A percentile compares a stretch with the other conserved stretches of the same genome.
Evolutionary conservation across 2,113 vertebrate species (phyloP).

Genomic region (Halichoerus grypus): DNA sequence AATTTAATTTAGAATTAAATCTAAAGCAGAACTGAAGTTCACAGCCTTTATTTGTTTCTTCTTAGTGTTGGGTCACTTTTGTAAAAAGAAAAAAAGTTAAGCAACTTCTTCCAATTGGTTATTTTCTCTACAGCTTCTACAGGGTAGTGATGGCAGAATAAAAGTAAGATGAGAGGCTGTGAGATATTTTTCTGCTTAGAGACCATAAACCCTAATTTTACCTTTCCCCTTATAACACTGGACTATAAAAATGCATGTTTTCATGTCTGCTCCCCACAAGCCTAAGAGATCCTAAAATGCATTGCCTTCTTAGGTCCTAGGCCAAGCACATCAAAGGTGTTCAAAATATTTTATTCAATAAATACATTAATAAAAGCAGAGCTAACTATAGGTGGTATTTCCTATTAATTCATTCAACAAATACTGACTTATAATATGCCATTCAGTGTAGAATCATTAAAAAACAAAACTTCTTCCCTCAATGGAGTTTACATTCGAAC

Average conservation of each 20-base stretch:
- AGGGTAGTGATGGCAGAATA: not conserved
- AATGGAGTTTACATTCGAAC: not conserved
- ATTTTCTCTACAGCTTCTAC: not conserved
- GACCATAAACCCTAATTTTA: not conserved
- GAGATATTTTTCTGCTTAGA: not conserved
- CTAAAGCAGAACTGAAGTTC: constrained; percentile 13
- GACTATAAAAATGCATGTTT: constrained; percentile 1
- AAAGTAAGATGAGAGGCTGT: constrained; percentile 31
- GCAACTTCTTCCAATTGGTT: not conserved
- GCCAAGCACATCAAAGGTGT: not conserved
- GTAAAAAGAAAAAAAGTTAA: not conserved
- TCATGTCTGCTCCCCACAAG: not conserved
- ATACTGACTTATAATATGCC: not conserved
- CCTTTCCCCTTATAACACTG: not conserved
- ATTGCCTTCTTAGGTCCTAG: not conserved
- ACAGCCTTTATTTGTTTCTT: not conserved
- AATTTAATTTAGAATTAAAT: constrained; percentile 13
- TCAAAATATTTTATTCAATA: constrained; percentile 23
- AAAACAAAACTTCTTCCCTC: not conserved
- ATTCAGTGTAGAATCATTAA: not conserved
- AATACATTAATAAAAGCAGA: constrained; percentile 18
- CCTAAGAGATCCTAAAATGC: constrained; percentile 21
- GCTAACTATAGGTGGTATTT: not conserved
- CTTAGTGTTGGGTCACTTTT: not conserved
- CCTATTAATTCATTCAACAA: constrained; percentile 21